phyloP scores from a whole-genome alignment of 92 coral and sea anemone genomes.

The Porites lobata region DNA sequence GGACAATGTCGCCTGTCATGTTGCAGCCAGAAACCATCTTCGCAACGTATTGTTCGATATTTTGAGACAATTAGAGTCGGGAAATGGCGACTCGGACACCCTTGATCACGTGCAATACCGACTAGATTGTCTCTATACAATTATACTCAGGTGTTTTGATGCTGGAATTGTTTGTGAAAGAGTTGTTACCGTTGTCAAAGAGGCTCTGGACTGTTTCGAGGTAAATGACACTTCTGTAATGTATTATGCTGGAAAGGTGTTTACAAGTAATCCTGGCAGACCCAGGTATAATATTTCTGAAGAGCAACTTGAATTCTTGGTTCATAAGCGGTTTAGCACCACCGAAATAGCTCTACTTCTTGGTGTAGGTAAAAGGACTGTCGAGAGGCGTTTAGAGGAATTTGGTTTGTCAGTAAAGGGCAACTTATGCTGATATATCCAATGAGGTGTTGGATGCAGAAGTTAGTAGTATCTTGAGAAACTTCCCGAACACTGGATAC shows the following conservation, averaged over 20 bases:
- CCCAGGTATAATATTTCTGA: conserved; percentile 9
- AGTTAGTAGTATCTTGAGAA: conserved; percentile 6
- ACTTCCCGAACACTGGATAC: conserved; percentile 26
- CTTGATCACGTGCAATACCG: no score
- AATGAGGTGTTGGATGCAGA: conserved; percentile 8
- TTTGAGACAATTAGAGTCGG: background rate
- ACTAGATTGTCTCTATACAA: background rate
- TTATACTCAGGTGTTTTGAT: background rate
- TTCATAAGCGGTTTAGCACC: conserved; percentile 8
- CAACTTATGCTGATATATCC: conserved; percentile 8
- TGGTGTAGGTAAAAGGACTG: conserved; percentile 32
- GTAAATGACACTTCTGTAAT: background rate
- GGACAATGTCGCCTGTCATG: no score
- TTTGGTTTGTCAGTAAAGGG: conserved; percentile 27
- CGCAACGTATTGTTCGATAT: background rate
- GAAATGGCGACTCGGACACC: no score
- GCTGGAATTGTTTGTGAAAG: background rate
- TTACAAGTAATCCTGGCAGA: conserved; percentile 12
- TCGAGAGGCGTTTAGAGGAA: conserved; percentile 38
- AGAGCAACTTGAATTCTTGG: conserved; percentile 29
- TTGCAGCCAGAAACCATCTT: no score
- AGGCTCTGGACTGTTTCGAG: background rate
- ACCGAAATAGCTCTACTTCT: conserved; percentile 32
- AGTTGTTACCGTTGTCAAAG: background rate
- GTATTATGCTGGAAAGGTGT: conserved; percentile 1